Conservation (phyloP, 2,888 invertebrate species). For the Colostygia pectinataria region DNA sequence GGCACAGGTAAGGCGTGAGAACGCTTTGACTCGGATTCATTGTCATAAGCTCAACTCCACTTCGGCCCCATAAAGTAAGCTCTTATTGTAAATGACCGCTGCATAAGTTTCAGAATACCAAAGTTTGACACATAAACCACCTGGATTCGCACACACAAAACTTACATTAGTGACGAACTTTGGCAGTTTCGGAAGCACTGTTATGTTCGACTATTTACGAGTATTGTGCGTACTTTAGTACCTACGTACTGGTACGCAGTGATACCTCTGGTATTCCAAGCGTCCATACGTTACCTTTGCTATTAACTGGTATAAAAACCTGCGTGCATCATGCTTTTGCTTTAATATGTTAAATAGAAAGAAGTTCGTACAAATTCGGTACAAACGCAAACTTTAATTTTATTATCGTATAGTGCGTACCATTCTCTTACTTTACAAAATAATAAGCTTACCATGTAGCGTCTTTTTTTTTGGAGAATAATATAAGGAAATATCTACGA, state of each 20-base stretch:
- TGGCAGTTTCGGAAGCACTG: slow-evolving; percentile 3
- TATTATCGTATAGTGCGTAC: too few relatives aligned
- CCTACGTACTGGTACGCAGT: too few relatives aligned
- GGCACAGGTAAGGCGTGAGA: too few relatives aligned
- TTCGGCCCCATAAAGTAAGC: too few relatives aligned
- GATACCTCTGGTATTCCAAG: too few relatives aligned
- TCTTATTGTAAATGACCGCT: slow-evolving; percentile 1
- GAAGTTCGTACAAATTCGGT: too few relatives aligned
- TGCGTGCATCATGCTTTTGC: neutral
- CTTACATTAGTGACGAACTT: slow-evolving; percentile 18
- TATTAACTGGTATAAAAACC: too few relatives aligned
- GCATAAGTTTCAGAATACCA: neutral
- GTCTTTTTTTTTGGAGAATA: neutral
- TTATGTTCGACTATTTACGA: neutral
- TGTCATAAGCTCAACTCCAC: too few relatives aligned
- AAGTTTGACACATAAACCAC: slow-evolving; percentile 6
- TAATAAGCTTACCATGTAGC: neutral
- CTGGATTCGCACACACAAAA: slow-evolving; percentile 2
- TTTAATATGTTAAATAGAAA: too few relatives aligned
- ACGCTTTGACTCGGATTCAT: too few relatives aligned
- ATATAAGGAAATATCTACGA: neutral
- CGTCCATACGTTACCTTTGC: too few relatives aligned
- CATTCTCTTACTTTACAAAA: neutral
- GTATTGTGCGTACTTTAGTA: neutral
- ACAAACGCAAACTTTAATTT: too few relatives aligned